phyloP scores from a whole-genome alignment of 2,113 vertebrate species.

The Cyrtonyx montezumae region DNA sequence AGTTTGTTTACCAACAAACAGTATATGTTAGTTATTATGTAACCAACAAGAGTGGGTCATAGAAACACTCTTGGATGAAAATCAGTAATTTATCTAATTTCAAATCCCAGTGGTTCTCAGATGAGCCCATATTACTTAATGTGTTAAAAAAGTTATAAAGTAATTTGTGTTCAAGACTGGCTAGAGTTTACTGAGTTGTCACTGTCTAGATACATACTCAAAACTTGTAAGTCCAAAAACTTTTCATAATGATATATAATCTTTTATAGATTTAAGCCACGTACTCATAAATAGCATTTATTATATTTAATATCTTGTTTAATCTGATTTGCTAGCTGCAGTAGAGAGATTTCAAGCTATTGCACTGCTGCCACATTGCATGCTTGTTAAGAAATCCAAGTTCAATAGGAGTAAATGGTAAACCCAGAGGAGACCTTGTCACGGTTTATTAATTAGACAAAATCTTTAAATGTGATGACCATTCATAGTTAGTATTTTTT shows the following conservation, averaged over 20 bases:
- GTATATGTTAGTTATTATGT: not conserved
- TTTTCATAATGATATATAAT: not conserved
- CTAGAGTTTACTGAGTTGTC: not conserved
- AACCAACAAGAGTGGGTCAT: not conserved
- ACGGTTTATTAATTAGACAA: not conserved
- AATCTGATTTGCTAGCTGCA: not conserved
- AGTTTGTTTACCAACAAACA: not conserved
- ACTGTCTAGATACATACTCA: not conserved
- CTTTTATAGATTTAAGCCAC: not conserved
- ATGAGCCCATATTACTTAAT: not conserved
- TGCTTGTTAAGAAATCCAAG: not conserved
- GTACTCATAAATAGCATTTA: not conserved
- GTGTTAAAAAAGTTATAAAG: not conserved
- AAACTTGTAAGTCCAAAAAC: not conserved
- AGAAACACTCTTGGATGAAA: not conserved
- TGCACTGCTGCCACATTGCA: not conserved
- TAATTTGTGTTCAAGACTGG: not conserved
- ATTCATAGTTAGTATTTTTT: not conserved
- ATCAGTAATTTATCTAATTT: not conserved
- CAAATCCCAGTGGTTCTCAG: not conserved
- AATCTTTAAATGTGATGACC: not conserved
- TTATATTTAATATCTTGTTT: not conserved
- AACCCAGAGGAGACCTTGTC: not conserved
- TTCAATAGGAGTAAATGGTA: not conserved
- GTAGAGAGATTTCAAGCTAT: not conserved